Evolutionary conservation across 2,888 invertebrate species (phyloP).

Genomic region (Scotopteryx bipunctaria): DNA sequence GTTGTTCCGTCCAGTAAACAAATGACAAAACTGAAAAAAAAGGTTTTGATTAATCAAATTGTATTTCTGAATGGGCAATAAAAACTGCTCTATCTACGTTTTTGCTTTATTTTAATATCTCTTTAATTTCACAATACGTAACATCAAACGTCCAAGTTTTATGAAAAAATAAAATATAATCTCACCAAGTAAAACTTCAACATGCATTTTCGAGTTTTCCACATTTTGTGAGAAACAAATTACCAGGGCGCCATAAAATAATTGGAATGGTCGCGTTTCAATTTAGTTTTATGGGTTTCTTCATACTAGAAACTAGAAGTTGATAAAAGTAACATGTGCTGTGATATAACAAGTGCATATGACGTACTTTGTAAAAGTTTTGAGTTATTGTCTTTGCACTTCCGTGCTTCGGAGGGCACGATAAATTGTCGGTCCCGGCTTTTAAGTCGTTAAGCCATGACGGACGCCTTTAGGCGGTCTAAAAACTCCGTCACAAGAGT

Average conservation of each 20-base stretch:
- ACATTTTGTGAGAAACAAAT: slow-evolving; percentile 31
- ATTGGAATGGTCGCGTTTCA: slow-evolving; percentile 19
- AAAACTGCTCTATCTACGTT: too few species aligned
- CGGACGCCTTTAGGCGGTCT: too few species aligned
- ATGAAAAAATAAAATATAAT: not conserved
- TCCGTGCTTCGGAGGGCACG: too few species aligned
- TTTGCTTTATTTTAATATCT: too few species aligned
- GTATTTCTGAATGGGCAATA: too few species aligned
- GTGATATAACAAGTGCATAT: not conserved
- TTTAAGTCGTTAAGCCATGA: too few species aligned
- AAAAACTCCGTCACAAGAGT: too few species aligned
- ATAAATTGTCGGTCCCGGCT: too few species aligned
- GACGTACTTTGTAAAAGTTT: not conserved
- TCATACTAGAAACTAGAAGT: not conserved
- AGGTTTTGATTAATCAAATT: too few species aligned
- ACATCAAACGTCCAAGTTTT: too few species aligned
- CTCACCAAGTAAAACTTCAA: slow-evolving; percentile 46
- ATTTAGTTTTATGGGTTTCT: slow-evolving; percentile 19
- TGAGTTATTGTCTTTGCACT: too few species aligned
- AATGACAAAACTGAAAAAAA: slow-evolving; percentile 50
- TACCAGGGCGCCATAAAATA: slow-evolving; percentile 12
- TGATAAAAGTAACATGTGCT: slow-evolving; percentile 1
- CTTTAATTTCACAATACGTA: too few species aligned
- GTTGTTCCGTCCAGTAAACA: slow-evolving; percentile 49
- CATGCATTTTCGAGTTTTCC: slow-evolving; percentile 44